These are phyloP conservation scores for Amitus sp. DNA, from an alignment of 2,888 invertebrate genomes.

Conservation along the genomic window DNA sequence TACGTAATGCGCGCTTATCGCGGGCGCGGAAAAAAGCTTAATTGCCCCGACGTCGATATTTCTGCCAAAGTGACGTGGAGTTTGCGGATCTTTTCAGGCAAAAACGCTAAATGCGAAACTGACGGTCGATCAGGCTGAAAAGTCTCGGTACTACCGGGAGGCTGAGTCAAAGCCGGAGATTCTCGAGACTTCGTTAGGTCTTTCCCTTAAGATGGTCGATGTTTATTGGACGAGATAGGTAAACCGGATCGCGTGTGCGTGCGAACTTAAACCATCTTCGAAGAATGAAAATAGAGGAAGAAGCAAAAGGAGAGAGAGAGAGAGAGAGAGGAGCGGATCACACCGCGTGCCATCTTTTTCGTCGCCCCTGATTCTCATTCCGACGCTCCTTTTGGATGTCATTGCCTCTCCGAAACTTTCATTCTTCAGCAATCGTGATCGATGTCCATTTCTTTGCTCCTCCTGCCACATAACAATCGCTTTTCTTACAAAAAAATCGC, in stretches of 20 bases:
- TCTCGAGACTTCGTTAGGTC: slow-evolving; percentile 41
- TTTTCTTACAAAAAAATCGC: too few species aligned
- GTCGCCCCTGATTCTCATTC: slow-evolving; percentile 17
- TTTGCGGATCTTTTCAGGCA: neutral
- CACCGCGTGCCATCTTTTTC: slow-evolving; percentile 38
- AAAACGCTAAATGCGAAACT: slow-evolving; percentile 3
- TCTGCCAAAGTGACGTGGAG: neutral
- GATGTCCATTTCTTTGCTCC: too few species aligned
- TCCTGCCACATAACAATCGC: too few species aligned
- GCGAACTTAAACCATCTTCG: slow-evolving; percentile 50
- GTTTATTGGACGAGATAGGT: slow-evolving; percentile 63
- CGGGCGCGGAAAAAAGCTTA: slow-evolving; percentile 1
- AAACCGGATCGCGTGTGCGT: slow-evolving; percentile 59
- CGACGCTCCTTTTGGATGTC: neutral
- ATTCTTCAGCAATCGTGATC: too few species aligned
- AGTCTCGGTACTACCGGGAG: slow-evolving; percentile 30
- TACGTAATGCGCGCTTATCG: neutral
- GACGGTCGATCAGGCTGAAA: slow-evolving; percentile 26
- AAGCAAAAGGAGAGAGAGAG: slow-evolving; percentile 31
- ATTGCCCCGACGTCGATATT: slow-evolving; percentile 1
- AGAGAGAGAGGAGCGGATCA: too few species aligned
- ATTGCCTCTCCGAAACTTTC: neutral
- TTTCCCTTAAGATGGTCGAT: slow-evolving; percentile 47
- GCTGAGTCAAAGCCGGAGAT: slow-evolving; percentile 35
- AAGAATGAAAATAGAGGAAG: slow-evolving; percentile 61